Evolutionary conservation across 2,797 vertebrate species (phyloP), one percentile per base, ranked within the genome.

Genomic region (Geotrypetes seraphini): DNA sequence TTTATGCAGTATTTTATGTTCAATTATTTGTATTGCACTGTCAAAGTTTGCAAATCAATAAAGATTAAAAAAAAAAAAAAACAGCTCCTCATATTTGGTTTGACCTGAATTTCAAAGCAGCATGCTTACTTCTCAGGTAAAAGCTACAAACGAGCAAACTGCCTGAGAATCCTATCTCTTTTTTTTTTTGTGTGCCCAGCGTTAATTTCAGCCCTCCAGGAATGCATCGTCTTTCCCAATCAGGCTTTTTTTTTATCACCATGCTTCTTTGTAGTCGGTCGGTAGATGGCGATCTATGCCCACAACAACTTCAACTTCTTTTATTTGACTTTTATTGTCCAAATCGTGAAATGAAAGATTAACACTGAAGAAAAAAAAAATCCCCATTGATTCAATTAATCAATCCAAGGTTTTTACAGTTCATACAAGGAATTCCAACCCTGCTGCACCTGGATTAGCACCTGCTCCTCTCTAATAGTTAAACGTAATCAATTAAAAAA

Each of bases 391-490:
- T 15, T 6, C 16, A 39, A 16, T 33, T 30, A 36, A 22, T 27
- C 16, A 22, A 9, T n/a, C 19, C 6, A 22, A 29, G 18, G 13
- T 26, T 5, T n/a, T 30, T 16, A 22, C 11, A 21, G 12, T 30
- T 29, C 18, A 36, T 36, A 10, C 14, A 17, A 21, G 32, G 19
- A 26, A 39, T 22, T 29, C 25, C 36, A 22, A 27, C 20, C 22
- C 13, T 8, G 19, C 17, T 40, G 50, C 42, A 49, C 48, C 32
- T 57, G 43, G 26, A 51, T 26, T 18, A 38, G 33, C 46, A 58
- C 43, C 56, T 55, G 56, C 33, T 31, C 10, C 28, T 33, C 19
- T 24, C 17, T 31, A 22, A 22, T 30, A 8, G n/a, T 42, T 46
- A 32, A n/a, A 41, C 13, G 30, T 26, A 31, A 50, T 28, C 31